A percentile compares a stretch with the other conserved stretches of the same genome.
These are phyloP conservation scores for Excalfactoria chinensis DNA, from an alignment of 2,113 vertebrate species.

Conservation along the genomic window DNA sequence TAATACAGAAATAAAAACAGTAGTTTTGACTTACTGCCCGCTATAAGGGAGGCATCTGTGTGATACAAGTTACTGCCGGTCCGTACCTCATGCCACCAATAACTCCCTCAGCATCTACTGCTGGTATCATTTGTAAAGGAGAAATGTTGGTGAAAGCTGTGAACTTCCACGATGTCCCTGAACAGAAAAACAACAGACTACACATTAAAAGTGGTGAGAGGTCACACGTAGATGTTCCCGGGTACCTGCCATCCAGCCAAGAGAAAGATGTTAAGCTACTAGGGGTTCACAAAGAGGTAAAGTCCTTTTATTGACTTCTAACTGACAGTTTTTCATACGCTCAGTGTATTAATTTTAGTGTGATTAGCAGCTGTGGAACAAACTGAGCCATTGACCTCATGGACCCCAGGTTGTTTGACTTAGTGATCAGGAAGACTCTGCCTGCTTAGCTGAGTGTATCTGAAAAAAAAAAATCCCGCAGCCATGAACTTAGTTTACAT, in stretches of 20 bases:
- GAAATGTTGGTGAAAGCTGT: background rate
- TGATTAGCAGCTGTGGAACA: constrained; percentile 35
- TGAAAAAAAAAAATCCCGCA: background rate
- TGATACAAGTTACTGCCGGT: background rate
- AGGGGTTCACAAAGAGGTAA: background rate
- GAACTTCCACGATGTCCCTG: background rate
- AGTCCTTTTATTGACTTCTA: constrained; percentile 28
- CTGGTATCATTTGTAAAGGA: rapidly evolving
- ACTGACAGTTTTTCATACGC: background rate
- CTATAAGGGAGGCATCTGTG: background rate
- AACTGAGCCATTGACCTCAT: background rate
- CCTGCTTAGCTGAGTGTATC: background rate
- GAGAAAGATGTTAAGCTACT: constrained; percentile 6
- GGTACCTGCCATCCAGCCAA: background rate
- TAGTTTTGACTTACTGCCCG: background rate
- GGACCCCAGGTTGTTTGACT: constrained; percentile 3
- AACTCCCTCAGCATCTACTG: rapidly evolving
- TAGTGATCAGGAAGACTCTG: constrained; percentile 12
- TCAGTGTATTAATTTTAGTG: constrained; percentile 27
- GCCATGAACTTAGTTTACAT: background rate
- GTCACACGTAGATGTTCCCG: background rate
- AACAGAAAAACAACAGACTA: background rate
- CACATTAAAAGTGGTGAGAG: background rate
- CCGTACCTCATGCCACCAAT: rapidly evolving
- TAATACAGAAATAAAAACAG: background rate